Percentiles rank a stretch among this genome's conserved stretches.
Evolutionary conservation across 1,140 invertebrate genomes (phyloP).

Genomic region (Diprion similis): DNA sequence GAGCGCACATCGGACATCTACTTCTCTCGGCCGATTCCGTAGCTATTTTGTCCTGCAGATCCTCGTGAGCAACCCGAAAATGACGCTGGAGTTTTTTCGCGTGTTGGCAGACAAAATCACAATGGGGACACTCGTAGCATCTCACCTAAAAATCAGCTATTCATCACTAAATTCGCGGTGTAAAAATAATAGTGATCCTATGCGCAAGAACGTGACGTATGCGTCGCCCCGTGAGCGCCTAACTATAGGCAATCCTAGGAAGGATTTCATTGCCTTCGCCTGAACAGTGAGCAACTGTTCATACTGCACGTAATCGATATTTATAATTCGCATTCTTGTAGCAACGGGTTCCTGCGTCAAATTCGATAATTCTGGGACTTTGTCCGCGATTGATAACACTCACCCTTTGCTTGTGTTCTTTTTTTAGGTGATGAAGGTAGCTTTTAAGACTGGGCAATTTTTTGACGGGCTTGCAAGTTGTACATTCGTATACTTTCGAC

Average conservation of each 20-base stretch:
- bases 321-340: too few relatives aligned
- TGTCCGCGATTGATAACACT: constrained; percentile 41
- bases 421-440: constrained; percentile 68
- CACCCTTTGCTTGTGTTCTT: constrained; percentile 66
- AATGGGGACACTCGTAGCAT: constrained; percentile 64
- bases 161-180: not conserved
- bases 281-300: too few relatives aligned
- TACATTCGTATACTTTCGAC: constrained; percentile 44
- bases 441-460: constrained; percentile 63
- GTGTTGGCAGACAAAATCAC: constrained; percentile 70
- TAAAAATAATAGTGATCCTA: not conserved
- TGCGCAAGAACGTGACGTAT: too few relatives aligned
- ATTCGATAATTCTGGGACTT: too few relatives aligned
- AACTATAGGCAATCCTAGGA: not conserved
- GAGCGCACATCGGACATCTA: constrained; percentile 38
- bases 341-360: too few relatives aligned
- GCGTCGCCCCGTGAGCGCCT: not conserved
- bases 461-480: constrained; percentile 40
- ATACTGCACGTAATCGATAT: too few relatives aligned
- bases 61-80: constrained; percentile 57
- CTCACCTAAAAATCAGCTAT: constrained; percentile 21
- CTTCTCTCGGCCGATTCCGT: constrained; percentile 17
- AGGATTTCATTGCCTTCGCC: not conserved
- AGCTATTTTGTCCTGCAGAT: constrained; percentile 17
- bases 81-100: constrained; percentile 70